phyloP scores from a whole-genome alignment of 2,888 invertebrate species.

The Drosophila siamana region DNA sequence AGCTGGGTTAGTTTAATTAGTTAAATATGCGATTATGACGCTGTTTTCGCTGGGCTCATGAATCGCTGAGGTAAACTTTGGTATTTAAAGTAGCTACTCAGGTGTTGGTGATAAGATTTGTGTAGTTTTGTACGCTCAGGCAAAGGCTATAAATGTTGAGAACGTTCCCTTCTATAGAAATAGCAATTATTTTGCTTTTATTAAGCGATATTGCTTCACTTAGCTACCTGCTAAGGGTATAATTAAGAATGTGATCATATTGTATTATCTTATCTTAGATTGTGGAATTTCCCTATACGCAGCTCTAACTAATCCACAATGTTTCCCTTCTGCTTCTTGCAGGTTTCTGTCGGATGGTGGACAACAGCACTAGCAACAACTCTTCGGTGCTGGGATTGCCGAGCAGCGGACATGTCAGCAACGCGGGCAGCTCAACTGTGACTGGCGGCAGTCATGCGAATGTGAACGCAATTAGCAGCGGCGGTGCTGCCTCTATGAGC shows the following conservation, averaged over 20 bases:
- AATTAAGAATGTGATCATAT: too few species aligned
- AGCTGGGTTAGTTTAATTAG: neutral
- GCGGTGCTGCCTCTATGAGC: constrained; percentile 57
- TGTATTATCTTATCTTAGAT: neutral
- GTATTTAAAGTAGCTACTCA: neutral
- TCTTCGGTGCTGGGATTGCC: constrained; percentile 83
- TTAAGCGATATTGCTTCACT: neutral
- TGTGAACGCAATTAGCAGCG: constrained; percentile 41
- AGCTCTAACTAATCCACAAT: neutral
- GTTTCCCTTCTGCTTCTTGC: constrained; percentile 33
- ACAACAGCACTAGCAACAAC: constrained; percentile 86
- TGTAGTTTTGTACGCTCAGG: neutral
- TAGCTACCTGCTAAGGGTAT: neutral
- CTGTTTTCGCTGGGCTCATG: neutral
- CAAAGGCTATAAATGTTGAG: neutral
- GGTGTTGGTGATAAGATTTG: neutral
- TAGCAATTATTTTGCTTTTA: too few species aligned
- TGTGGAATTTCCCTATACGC: neutral
- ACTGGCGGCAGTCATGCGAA: constrained; percentile 63
- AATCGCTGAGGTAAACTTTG: neutral
- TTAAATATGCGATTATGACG: neutral
- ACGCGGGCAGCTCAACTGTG: constrained; percentile 63
- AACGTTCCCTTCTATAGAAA: neutral
- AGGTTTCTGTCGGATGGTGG: constrained; percentile 96
- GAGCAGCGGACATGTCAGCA: constrained; percentile 77